phyloP scores from a whole-genome alignment of 2,797 vertebrate genomes.

The Mormyrops boulengeri region DNA sequence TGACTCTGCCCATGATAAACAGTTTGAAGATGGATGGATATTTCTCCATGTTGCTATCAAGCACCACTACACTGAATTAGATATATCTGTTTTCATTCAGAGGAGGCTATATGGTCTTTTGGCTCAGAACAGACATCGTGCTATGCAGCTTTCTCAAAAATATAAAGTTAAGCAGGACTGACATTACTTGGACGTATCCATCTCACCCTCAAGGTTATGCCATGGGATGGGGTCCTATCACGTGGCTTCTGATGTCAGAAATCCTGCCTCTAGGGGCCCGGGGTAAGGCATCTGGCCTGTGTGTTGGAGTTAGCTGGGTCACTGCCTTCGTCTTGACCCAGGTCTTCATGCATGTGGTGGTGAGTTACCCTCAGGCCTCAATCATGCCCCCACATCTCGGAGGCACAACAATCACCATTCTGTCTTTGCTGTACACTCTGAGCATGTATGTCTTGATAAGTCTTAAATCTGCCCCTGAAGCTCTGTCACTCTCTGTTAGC shows the following conservation, averaged over 20 bases:
- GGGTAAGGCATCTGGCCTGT: conserved; percentile 81
- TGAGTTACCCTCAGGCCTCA: conserved; percentile 41
- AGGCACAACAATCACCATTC: background rate
- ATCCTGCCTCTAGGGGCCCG: conserved; percentile 80
- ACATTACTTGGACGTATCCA: background rate
- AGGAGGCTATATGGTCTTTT: background rate
- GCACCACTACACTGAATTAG: background rate
- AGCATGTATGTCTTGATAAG: background rate
- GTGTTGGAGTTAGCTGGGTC: conserved; percentile 84
- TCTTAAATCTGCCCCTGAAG: background rate
- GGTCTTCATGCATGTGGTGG: conserved; percentile 70
- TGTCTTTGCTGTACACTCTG: background rate
- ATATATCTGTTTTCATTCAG: background rate
- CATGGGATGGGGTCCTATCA: conserved; percentile 96
- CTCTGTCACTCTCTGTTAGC: background rate
- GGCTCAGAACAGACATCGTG: background rate
- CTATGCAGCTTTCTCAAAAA: background rate
- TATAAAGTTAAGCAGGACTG: background rate
- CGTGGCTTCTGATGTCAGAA: conserved; percentile 94
- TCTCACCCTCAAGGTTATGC: conserved; percentile 71
- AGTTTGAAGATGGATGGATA: background rate
- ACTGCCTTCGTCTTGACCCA: conserved; percentile 80
- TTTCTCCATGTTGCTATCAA: background rate
- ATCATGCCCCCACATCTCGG: background rate
- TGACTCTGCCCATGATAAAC: background rate